Base-by-base conservation (phyloP, 2,113 vertebrate genomes). In the Microcebus lehilahytsara region DNA sequence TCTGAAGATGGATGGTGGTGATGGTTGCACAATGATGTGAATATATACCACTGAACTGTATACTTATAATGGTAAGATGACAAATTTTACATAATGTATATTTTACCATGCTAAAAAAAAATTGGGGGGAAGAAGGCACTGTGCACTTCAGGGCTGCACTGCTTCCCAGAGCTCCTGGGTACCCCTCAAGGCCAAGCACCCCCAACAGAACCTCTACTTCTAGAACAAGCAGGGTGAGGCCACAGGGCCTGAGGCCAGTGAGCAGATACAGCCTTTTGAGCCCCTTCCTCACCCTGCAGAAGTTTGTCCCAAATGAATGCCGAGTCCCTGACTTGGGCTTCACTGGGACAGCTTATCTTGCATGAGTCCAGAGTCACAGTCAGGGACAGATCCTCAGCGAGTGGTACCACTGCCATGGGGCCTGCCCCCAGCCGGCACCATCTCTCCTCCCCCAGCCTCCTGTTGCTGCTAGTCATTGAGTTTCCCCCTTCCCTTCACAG, bases 51-150 rank as follows among this genome's bases (percentile, higher is more conserved):
- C 23, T 16, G 83, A 66, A 49, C 56, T 11, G 40, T 13, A n/a
- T 11, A 49, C 51, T 58, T 51, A 40, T 17, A 42, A 25, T 4
- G 5, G 25, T 80, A 66, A 37, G 32, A 49, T 9, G 40, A 22
- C 19, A 64, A n/a, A 30, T 64, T 37, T 49, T 30, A 66, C 7
- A 13, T 13, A 4, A 14, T 11, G 11, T 27, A 49, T 20, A 49
- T 58, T 93, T 67, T n/a, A 93, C 83, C 37, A 62, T 13, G 25
- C 25, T 64, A n/a, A 78, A 51, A 77, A 77, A 49, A 40, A 67
- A 51, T 25, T 23, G 13, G 9, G 42, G 0, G 0, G 1, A 12
- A 32, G 20, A 32, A 66, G 32, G 27, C 6, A 19, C 9, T 7
- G 23, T 9, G 30, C 7, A 34, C 17, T 3, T 84, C 30, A 83